Percentiles rank a stretch among this genome's conserved stretches.
These are phyloP conservation scores for Amphipoea oculea DNA, from an alignment of 2,888 invertebrate species.

Conservation along the genomic window DNA sequence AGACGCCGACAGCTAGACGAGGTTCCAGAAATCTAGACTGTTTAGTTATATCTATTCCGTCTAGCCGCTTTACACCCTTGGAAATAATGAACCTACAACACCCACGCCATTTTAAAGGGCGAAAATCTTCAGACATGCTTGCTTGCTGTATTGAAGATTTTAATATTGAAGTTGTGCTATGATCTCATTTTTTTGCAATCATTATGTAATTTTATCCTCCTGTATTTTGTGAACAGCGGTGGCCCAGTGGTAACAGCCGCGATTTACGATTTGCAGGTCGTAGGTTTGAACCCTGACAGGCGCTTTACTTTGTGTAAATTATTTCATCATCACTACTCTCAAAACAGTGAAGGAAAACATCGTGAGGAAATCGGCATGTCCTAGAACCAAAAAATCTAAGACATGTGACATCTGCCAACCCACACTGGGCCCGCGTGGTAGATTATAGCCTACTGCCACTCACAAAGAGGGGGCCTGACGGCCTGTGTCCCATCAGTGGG, in stretches of 20 bases:
- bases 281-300: not conserved
- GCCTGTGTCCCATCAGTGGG: not conserved
- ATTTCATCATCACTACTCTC: too few relatives aligned
- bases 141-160: conserved; percentile 7
- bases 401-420: not conserved
- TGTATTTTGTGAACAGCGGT: not conserved
- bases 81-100: conserved; percentile 33
- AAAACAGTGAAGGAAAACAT: too few relatives aligned
- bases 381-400: not conserved
- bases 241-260: too few relatives aligned
- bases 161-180: not conserved
- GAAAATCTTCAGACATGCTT: conserved; percentile 14
- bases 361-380: not conserved
- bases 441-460: too few relatives aligned
- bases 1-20: not conserved
- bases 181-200: not conserved
- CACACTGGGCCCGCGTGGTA: not conserved
- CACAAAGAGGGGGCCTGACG: not conserved
- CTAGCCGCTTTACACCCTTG: conserved; percentile 14
- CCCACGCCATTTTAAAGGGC: conserved; percentile 22
- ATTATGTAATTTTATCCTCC: not conserved
- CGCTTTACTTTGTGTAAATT: too few relatives aligned
- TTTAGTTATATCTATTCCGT: conserved; percentile 10
- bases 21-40: conserved; percentile 10
- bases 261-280: not conserved